Evolutionary conservation across 2,888 invertebrate genomes (phyloP), one percentile per base, ranked within the genome.

Genomic region (Altica lythri): DNA sequence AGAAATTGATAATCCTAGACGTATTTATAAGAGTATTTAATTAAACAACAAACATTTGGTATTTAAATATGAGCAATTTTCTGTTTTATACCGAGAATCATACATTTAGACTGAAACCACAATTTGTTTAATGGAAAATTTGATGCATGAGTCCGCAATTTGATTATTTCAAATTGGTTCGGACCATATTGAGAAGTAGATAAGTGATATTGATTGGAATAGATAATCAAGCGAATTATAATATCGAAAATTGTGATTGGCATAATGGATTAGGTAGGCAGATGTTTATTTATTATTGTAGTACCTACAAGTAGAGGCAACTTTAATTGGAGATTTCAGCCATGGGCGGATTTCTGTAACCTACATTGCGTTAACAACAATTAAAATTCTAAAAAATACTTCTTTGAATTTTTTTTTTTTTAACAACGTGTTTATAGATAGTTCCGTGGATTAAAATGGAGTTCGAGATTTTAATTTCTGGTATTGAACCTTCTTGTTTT

Each of bases 191-290:
- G 38, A 10, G 38, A 1, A 38, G 10, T 10, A 12, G 2, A 18
- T 38, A 38, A 18, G 38, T 38, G 38, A 38, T 38, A 16, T 38
- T 38, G 38, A 38, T 19, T 38, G 10, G 10, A 17, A 3, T 12
- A 12, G 6, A 17, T 35, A 35, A 2, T 6, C 13, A 9, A 35
- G 19, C 18, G 38, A 38, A 38, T 38, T 19, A 38, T 38, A 38
- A 14, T 38, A 38, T 38, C 9, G 38, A 38, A 38, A 38, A 38
- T 38, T 38, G 38, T 38, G 9, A 19, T 19, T 19, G 38, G 19
- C 22, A 38, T 38, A 38, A 38, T 38, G 22, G 19, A 10, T 38
- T 38, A 38, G 38, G 38, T 38, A 38, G 38, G 38, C 19, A 38
- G 38, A 38, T 18, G 12, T 18, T 18, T 38, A 18, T 38, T 38